phyloP scores from a whole-genome alignment of 2,888 invertebrate genomes.

The Chymomyza fuscimana region DNA sequence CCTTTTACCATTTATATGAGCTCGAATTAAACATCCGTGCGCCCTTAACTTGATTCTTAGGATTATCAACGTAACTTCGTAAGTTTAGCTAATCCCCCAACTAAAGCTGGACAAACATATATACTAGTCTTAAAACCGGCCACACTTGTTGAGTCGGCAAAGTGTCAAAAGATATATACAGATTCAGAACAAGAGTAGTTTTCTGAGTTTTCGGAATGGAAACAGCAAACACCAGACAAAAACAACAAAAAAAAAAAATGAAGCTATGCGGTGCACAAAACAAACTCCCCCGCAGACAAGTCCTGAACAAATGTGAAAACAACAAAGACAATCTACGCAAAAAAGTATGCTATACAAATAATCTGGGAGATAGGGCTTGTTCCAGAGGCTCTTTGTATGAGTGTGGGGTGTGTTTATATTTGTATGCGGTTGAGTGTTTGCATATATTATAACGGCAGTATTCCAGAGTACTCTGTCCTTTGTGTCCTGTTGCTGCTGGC shows the following conservation, averaged over 20 bases:
- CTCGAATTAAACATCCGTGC: too few species aligned
- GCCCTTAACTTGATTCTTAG: too few species aligned
- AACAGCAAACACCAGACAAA: not conserved
- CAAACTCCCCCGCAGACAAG: not conserved
- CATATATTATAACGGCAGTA: constrained; percentile 55
- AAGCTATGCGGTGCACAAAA: not conserved
- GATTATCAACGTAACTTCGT: too few species aligned
- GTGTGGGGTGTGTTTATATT: constrained; percentile 34
- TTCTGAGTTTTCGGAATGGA: not conserved
- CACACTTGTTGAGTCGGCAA: not conserved
- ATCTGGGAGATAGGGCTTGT: constrained; percentile 36
- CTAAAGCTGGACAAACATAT: too few species aligned
- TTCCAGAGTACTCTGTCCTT: not conserved
- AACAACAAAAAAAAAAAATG: not conserved
- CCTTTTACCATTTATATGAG: too few species aligned
- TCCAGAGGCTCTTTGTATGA: not conserved
- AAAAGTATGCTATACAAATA: constrained; percentile 67
- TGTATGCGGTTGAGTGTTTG: constrained; percentile 57
- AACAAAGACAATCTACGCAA: constrained; percentile 64
- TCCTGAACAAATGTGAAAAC: constrained; percentile 59
- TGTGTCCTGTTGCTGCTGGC: constrained; percentile 33
- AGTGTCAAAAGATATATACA: not conserved
- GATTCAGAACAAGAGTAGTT: not conserved
- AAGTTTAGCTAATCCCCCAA: too few species aligned
- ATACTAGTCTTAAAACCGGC: not conserved